Evolutionary conservation across 2,113 vertebrate genomes (phyloP).

Genomic region (Poecile atricapillus): DNA sequence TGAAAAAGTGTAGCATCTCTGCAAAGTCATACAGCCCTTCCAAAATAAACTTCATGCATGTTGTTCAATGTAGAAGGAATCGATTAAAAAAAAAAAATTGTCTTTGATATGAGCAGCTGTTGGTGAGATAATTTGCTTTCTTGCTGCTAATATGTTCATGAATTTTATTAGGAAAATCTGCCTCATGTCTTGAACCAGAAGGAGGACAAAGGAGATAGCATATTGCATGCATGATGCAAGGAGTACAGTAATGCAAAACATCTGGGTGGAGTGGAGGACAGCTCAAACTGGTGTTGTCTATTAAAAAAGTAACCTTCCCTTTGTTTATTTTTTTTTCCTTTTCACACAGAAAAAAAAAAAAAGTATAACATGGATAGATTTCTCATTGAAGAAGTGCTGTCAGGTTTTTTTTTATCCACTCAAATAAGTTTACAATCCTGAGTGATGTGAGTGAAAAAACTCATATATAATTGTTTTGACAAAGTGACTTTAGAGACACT

Average conservation of each 20-base stretch:
- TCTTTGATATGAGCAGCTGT: slow-evolving; percentile 30
- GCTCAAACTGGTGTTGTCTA: slow-evolving; percentile 29
- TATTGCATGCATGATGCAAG: slow-evolving; percentile 62
- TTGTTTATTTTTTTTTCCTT: not conserved
- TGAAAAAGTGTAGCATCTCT: not conserved
- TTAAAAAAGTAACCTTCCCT: slow-evolving; percentile 13
- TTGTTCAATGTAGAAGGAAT: slow-evolving; percentile 9
- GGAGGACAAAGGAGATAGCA: slow-evolving; percentile 66
- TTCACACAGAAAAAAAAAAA: not conserved
- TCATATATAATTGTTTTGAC: not conserved
- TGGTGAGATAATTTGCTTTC: slow-evolving; percentile 69
- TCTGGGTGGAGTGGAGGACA: slow-evolving; percentile 54
- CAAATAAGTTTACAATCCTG: not conserved
- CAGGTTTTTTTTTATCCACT: not conserved
- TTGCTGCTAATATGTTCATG: slow-evolving; percentile 51
- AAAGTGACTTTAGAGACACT: not conserved
- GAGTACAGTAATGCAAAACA: slow-evolving; percentile 76
- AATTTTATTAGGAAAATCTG: slow-evolving; percentile 76
- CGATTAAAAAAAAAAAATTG: not conserved
- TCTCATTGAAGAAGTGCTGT: not conserved
- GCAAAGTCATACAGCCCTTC: not conserved
- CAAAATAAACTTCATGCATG: not conserved
- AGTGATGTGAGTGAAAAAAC: not conserved
- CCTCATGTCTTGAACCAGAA: slow-evolving; percentile 76
- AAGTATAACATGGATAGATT: not conserved